Percentiles rank a stretch among this genome's conserved stretches.
Conservation (phyloP, 1,140 invertebrate genomes). For the Arion vulgaris region DNA sequence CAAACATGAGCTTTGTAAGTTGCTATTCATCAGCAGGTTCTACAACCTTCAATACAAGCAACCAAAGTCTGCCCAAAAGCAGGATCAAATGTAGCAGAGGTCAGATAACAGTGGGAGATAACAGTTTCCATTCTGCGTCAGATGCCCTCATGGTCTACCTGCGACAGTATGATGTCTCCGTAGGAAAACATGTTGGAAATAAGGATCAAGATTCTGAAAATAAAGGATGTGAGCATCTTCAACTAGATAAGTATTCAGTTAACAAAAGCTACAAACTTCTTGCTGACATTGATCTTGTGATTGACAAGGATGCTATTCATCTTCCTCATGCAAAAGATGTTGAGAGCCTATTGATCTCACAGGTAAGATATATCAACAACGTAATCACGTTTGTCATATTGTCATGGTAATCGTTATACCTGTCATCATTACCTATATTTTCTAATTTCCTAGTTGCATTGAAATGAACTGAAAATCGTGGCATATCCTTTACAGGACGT, state of each 20-base stretch:
- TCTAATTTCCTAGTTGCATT: too few species aligned
- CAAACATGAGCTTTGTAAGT: background rate
- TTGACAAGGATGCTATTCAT: slow-evolving; percentile 27
- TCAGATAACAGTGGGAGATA: slow-evolving; percentile 47
- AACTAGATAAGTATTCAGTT: background rate
- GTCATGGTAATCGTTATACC: background rate
- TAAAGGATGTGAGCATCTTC: background rate
- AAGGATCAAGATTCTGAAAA: background rate
- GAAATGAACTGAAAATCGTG: too few species aligned
- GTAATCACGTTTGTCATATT: background rate
- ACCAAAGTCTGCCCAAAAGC: background rate
- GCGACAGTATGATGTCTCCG: slow-evolving; percentile 50
- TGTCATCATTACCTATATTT: too few species aligned
- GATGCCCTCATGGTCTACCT: slow-evolving; percentile 58
- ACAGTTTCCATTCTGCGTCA: slow-evolving; percentile 55
- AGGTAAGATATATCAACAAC: slow-evolving; percentile 25
- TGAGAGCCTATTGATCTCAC: slow-evolving; percentile 22
- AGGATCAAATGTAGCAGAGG: slow-evolving; percentile 33
- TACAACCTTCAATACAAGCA: background rate
- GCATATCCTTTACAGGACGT: too few species aligned
- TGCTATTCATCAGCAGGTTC: background rate
- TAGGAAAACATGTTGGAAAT: slow-evolving; percentile 16
- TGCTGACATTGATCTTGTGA: background rate
- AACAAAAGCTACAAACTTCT: background rate
- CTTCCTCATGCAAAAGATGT: slow-evolving; percentile 43